Evolutionary conservation across 2,797 vertebrate species (phyloP), one percentile per base, ranked within the genome.

Genomic region (Apogon talboti): DNA sequence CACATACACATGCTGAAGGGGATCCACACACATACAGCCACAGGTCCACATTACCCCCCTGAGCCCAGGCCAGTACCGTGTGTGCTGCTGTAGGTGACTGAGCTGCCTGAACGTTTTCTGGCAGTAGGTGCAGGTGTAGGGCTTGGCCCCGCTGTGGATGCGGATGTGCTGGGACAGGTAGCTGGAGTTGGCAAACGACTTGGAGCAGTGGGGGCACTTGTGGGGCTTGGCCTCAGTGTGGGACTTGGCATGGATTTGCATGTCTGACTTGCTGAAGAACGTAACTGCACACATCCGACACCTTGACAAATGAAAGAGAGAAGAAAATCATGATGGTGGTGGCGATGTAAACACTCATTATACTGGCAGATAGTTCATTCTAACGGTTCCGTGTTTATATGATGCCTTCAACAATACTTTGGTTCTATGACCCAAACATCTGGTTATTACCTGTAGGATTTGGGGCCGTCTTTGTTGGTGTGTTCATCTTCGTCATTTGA

Each of bases 71-170:
- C 89, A 85, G 94, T 97, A 98, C 97, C 97, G 96, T 95, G 97
- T 98, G 95, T 99, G 97, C 94, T 98, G 97, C 95, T 99, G 97
- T 86, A 99, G 95, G 95, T 99, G 97, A 89, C 97, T 98, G 94
- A 97, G 97, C 95, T 99, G 97, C 91, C 97, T 95, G 95, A 98
- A 99, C 90, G 95, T 94, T 91, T 98, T 99, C 96, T 99, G 96
- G 95, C 97, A 99, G 94, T 96, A 99, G 94, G 95, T 94, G 95
- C 97, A 99, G 90, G 94, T 95, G 94, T 99, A 99, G 89, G 97
- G 97, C 92, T 98, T 98, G 90, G 96, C 97, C 90, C 97, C 97
- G 37, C 95, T 99, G 94, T 99, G 97, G 92, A 99, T 98, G 79
- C 97, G 97, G 92, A 99, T 94, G 92, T 99, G 97, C 94, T 99